A percentile compares a stretch with the other conserved stretches of the same genome.
Evolutionary conservation across 2,113 vertebrate genomes (phyloP).

Genomic region (Protomyctophum bolini): DNA sequence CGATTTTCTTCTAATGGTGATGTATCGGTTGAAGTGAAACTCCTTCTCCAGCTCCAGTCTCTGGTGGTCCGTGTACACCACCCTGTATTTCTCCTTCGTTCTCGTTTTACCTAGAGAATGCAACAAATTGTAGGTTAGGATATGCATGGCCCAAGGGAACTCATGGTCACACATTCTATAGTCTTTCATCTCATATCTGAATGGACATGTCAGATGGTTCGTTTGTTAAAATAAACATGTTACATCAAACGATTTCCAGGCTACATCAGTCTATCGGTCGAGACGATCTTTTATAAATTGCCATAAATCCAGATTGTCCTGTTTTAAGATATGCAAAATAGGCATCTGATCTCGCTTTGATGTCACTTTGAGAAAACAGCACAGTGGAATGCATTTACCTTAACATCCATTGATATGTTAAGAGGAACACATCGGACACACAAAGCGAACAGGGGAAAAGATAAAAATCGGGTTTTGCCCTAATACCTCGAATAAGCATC

Average conservation of each 20-base stretch:
- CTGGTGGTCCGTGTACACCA: slow-evolving; percentile 96
- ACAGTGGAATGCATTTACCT: slow-evolving; percentile 79
- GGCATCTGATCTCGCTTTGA: slow-evolving; percentile 81
- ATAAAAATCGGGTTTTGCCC: no score
- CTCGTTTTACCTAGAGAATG: slow-evolving; percentile 89
- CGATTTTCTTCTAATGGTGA: slow-evolving; percentile 92
- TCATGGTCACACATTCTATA: no score
- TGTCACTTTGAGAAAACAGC: slow-evolving; percentile 81
- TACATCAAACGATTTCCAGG: no score
- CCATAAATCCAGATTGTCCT: slow-evolving; percentile 52
- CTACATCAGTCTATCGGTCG: slow-evolving; percentile 43
- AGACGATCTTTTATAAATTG: slow-evolving; percentile 52
- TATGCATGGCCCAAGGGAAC: no score
- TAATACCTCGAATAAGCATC: background rate
- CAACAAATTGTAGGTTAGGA: background rate
- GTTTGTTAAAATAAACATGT: no score
- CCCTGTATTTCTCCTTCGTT: slow-evolving; percentile 96
- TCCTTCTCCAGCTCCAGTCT: slow-evolving; percentile 95
- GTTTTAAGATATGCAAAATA: slow-evolving; percentile 66
- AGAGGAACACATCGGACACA: slow-evolving; percentile 79
- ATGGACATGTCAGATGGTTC: background rate
- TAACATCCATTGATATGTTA: slow-evolving; percentile 83
- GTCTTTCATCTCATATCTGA: no score
- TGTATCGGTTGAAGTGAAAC: slow-evolving; percentile 96
- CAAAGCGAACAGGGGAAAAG: slow-evolving; percentile 1